phyloP scores from a whole-genome alignment of 2,888 invertebrate species.

The Poecilus cupreus region DNA sequence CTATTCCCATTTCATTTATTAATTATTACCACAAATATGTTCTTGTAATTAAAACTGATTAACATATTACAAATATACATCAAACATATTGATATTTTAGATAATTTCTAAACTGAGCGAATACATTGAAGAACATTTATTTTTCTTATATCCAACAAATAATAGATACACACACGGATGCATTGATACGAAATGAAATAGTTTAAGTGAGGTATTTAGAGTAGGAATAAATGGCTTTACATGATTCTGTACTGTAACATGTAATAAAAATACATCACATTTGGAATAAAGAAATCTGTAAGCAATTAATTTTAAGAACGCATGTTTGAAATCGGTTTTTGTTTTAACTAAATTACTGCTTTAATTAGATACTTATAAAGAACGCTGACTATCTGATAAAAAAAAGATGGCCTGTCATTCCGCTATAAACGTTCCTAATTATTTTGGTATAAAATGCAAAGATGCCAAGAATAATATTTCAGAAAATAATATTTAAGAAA shows the following conservation, averaged over 20 bases:
- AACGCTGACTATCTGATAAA: too few relatives aligned
- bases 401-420: too few relatives aligned
- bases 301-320: background rate
- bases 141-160: background rate
- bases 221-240: slow-evolving; percentile 31
- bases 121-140: slow-evolving; percentile 35
- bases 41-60: background rate
- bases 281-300: slow-evolving; percentile 7
- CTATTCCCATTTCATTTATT: slow-evolving; percentile 28
- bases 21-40: slow-evolving; percentile 13
- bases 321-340: background rate
- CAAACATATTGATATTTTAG: background rate
- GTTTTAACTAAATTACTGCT: background rate
- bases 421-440: too few relatives aligned
- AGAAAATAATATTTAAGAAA: too few relatives aligned
- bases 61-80: background rate
- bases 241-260: background rate
- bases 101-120: slow-evolving; percentile 4
- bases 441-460: too few relatives aligned
- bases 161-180: slow-evolving; percentile 9
- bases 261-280: slow-evolving; percentile 27
- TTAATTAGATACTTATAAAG: background rate
- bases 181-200: background rate
- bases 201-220: slow-evolving; percentile 38
- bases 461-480: too few relatives aligned